Percentiles rank a stretch among this genome's conserved stretches.
Conservation (phyloP, 2,888 invertebrate genomes). For the Xylocampa areola region DNA sequence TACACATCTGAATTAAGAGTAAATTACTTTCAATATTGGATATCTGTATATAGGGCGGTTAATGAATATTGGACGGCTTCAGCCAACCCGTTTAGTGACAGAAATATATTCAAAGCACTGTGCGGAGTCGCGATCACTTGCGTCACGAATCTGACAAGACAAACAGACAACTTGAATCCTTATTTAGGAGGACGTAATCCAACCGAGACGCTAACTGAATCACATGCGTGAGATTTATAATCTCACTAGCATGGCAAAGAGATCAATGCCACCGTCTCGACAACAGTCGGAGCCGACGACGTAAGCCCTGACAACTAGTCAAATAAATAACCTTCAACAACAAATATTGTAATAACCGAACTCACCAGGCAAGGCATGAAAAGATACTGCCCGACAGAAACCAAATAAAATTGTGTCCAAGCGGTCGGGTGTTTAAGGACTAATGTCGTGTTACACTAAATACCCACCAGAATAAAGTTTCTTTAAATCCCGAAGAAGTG, state of each 20-base stretch:
- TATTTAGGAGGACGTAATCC: constrained; percentile 50
- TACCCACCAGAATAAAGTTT: constrained; percentile 71
- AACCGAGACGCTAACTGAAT: constrained; percentile 59
- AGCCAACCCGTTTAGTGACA: constrained; percentile 7
- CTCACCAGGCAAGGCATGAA: constrained; percentile 64
- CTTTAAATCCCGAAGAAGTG: constrained; percentile 77
- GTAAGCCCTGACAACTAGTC: constrained; percentile 76
- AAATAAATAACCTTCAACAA: constrained; percentile 85
- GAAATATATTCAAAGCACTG: constrained; percentile 35
- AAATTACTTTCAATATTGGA: constrained; percentile 48
- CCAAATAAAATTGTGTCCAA: constrained; percentile 73
- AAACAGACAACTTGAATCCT: constrained; percentile 47
- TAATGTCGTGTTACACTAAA: constrained; percentile 68
- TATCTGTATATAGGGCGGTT: constrained; percentile 23
- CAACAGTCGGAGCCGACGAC: constrained; percentile 71
- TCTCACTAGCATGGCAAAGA: constrained; percentile 66
- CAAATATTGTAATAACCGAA: constrained; percentile 87
- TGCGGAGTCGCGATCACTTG: constrained; percentile 24
- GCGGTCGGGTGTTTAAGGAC: constrained; percentile 65
- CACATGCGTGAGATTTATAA: constrained; percentile 70
- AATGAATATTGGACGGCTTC: constrained; percentile 38
- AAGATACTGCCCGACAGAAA: constrained; percentile 58
- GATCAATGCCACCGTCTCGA: constrained; percentile 75
- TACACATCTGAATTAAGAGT: constrained; percentile 36
- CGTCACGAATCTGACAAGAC: constrained; percentile 39